Evolutionary conservation across 1,140 invertebrate genomes (phyloP).

Genomic region (Zophobas atratus): DNA sequence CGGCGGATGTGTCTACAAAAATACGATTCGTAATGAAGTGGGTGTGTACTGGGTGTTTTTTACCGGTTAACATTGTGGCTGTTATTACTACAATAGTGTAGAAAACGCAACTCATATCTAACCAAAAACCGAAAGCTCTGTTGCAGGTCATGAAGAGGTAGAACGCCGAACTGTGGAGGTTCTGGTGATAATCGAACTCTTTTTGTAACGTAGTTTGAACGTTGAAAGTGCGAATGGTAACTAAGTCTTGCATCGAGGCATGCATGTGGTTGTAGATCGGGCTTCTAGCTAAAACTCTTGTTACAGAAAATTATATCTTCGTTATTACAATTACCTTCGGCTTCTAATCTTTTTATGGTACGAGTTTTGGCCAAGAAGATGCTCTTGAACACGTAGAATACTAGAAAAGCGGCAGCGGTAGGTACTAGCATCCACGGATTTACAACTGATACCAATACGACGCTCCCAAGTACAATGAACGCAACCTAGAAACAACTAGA

Average conservation of each 20-base stretch:
- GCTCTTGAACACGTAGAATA: too few relatives aligned
- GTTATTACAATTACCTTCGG: constrained; percentile 76
- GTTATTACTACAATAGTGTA: constrained; percentile 74
- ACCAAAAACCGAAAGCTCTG: constrained; percentile 73
- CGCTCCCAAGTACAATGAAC: constrained; percentile 71
- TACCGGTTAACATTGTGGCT: constrained; percentile 70
- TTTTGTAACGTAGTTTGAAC: constrained; percentile 78
- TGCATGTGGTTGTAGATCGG: constrained; percentile 89
- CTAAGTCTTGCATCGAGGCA: constrained; percentile 83
- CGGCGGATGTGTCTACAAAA: constrained; percentile 70
- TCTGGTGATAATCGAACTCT: constrained; percentile 76
- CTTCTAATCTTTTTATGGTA: constrained; percentile 85
- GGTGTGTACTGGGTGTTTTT: constrained; percentile 45
- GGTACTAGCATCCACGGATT: too few relatives aligned
- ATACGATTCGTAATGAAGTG: background rate
- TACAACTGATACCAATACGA: constrained; percentile 68
- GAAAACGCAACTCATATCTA: constrained; percentile 80
- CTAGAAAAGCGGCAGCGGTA: too few relatives aligned
- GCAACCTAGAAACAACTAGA: constrained; percentile 52
- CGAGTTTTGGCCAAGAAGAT: constrained; percentile 53
- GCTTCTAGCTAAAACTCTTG: constrained; percentile 73
- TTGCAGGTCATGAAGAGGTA: constrained; percentile 78
- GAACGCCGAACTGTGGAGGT: constrained; percentile 75
- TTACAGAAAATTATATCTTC: background rate
- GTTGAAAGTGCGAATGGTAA: constrained; percentile 84